A percentile compares a stretch with the other conserved stretches of the same genome.
Conservation (phyloP, 23 tunicate genomes). For the Ciona savignyi region DNA sequence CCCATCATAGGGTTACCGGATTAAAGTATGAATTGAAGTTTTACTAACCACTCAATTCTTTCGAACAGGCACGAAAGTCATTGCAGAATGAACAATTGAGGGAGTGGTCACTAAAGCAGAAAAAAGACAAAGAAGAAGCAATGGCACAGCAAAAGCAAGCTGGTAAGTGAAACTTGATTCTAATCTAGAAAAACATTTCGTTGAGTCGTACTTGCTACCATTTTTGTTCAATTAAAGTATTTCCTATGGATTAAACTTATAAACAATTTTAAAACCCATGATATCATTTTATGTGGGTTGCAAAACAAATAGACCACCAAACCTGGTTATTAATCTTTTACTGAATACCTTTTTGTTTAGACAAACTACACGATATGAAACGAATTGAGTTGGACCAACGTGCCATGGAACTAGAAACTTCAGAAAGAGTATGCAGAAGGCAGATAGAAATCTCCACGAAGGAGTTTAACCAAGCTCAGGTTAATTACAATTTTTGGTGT, state of each 20-base stretch:
- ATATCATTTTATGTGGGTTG: no score
- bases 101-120: constrained; percentile 87
- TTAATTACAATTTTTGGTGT: constrained; percentile 4
- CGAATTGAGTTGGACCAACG: constrained; percentile 73
- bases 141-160: constrained; percentile 76
- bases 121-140: constrained; percentile 74
- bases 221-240: constrained; percentile 1
- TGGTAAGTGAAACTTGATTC: constrained; percentile 30
- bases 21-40: no score
- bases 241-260: background rate
- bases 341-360: no score
- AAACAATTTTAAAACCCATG: background rate
- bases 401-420: constrained; percentile 72
- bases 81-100: constrained; percentile 77
- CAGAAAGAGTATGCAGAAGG: constrained; percentile 73
- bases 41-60: no score
- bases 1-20: no score
- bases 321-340: no score
- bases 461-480: constrained; percentile 80
- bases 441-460: constrained; percentile 55
- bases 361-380: constrained; percentile 66
- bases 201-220: background rate
- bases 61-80: constrained; percentile 42
- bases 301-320: no score
- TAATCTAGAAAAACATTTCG: no score